Conservation (phyloP, 2,888 invertebrate genomes). For the Ectemnius lituratus region DNA sequence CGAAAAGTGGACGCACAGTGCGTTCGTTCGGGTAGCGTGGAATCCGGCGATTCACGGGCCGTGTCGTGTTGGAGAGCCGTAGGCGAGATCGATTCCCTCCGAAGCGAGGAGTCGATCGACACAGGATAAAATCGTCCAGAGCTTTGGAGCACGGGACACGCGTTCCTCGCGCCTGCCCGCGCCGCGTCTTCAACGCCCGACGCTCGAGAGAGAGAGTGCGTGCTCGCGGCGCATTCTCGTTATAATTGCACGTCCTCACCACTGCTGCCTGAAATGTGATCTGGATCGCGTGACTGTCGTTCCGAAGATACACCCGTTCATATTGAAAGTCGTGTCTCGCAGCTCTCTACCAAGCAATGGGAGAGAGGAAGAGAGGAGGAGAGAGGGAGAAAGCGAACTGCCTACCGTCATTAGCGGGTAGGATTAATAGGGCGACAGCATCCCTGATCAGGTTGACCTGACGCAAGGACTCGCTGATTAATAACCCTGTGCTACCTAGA, state of each 20-base stretch:
- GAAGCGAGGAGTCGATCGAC: slow-evolving; percentile 13
- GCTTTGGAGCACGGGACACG: slow-evolving; percentile 44
- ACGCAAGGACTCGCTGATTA: slow-evolving; percentile 52
- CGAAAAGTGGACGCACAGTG: slow-evolving; percentile 14
- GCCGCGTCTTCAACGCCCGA: background rate
- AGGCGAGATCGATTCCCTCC: slow-evolving; percentile 60
- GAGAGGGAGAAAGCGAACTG: background rate
- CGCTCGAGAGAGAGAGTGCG: slow-evolving; percentile 63
- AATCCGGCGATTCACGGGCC: slow-evolving; percentile 40
- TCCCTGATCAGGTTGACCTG: slow-evolving; percentile 34
- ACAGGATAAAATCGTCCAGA: slow-evolving; percentile 38
- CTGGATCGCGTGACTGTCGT: slow-evolving; percentile 69
- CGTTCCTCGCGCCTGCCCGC: slow-evolving; percentile 28
- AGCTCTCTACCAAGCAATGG: too few relatives aligned
- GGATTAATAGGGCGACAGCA: slow-evolving; percentile 66
- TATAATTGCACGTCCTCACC: slow-evolving; percentile 68
- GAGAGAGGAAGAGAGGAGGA: too few relatives aligned
- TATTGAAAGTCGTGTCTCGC: too few relatives aligned
- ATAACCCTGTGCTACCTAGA: slow-evolving; percentile 41
- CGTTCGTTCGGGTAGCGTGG: slow-evolving; percentile 27
- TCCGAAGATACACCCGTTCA: slow-evolving; percentile 25
- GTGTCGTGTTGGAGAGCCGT: slow-evolving; percentile 51
- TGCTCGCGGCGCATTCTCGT: slow-evolving; percentile 71
- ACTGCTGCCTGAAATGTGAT: slow-evolving; percentile 61
- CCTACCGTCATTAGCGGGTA: slow-evolving; percentile 61